These are phyloP conservation scores for Biston betularia DNA, from an alignment of 2,888 invertebrate species.

Conservation along the genomic window DNA sequence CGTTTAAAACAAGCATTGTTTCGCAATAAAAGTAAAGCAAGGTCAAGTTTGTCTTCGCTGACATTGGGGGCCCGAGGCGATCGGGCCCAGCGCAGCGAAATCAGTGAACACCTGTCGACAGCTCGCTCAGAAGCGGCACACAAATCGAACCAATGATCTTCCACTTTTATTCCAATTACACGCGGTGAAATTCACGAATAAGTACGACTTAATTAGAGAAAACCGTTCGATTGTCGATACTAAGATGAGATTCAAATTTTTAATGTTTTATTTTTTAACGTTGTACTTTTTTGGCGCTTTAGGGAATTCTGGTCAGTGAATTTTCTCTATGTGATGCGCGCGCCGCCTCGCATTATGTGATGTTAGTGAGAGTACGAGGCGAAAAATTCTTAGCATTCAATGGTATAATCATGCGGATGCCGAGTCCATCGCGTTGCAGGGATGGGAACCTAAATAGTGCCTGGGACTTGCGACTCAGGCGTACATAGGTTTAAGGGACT, in stretches of 20 bases:
- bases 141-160: slow-evolving; percentile 49
- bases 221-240: slow-evolving; percentile 22
- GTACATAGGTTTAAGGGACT: no score
- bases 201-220: slow-evolving; percentile 39
- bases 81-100: slow-evolving; percentile 52
- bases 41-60: slow-evolving; percentile 50
- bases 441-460: no score
- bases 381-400: no score
- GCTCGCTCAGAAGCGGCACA: slow-evolving; percentile 45
- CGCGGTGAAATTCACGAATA: slow-evolving; percentile 52
- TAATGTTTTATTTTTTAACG: neutral
- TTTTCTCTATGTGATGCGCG: no score
- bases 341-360: no score
- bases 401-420: no score
- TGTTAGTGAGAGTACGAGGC: no score
- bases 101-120: slow-evolving; percentile 52
- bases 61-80: slow-evolving; percentile 60
- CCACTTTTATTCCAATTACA: slow-evolving; percentile 53
- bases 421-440: no score
- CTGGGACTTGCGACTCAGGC: no score
- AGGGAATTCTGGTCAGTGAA: no score
- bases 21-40: slow-evolving; percentile 42
- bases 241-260: slow-evolving; percentile 20
- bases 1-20: slow-evolving; percentile 27
- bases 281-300: no score